phyloP scores from a whole-genome alignment of 2,888 invertebrate genomes.

The Microchrysa polita region DNA sequence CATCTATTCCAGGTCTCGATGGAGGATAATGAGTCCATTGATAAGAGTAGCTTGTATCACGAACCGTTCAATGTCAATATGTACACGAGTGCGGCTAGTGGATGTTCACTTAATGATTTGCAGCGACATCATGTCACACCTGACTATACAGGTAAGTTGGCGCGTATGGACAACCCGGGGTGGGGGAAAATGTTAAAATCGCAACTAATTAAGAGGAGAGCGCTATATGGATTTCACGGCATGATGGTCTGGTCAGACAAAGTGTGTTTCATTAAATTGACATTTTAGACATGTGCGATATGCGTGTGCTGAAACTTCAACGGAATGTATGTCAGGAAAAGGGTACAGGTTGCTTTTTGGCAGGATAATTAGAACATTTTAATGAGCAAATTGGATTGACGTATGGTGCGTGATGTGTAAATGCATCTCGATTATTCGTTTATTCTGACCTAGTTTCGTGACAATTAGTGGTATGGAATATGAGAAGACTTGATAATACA shows the following conservation, averaged over 20 bases:
- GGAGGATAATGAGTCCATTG: constrained; percentile 65
- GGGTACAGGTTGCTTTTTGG: neutral
- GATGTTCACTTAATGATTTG: constrained; percentile 64
- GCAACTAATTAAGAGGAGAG: no score
- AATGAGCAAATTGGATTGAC: neutral
- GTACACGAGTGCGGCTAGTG: constrained; percentile 65
- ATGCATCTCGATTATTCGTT: no score
- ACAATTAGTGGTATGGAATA: no score
- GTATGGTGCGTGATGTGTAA: no score
- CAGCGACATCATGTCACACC: constrained; percentile 67
- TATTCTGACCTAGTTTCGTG: no score
- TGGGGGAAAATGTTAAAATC: no score
- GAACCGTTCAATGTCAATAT: constrained; percentile 66
- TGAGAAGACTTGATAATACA: no score
- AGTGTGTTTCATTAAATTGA: no score
- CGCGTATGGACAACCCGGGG: no score
- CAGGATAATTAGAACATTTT: constrained; percentile 17
- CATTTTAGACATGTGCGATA: neutral
- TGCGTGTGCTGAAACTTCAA: no score
- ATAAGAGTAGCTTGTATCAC: constrained; percentile 65
- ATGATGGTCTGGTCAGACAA: no score
- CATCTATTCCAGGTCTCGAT: constrained; percentile 61
- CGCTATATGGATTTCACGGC: no score
- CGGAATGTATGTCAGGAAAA: neutral
- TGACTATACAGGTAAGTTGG: constrained; percentile 69